Conservation (phyloP, 2,888 invertebrate species). For the Glaucopsyche alexis region DNA sequence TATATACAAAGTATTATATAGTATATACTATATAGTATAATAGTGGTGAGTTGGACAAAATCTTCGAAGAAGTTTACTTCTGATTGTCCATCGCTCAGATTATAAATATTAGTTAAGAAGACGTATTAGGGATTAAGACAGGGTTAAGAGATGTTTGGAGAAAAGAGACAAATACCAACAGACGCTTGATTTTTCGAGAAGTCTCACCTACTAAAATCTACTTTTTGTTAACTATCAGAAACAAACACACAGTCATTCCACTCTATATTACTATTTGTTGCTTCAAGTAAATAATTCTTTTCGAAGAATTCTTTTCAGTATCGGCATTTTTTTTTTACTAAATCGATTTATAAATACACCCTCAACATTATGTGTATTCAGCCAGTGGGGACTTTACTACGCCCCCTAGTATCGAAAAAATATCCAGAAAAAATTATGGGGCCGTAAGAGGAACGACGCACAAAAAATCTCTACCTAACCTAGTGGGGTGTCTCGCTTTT, state of each 20-base stretch:
- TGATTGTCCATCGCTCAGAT: not conserved
- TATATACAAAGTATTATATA: too few species aligned
- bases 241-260: not conserved
- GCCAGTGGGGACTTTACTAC: not conserved
- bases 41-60: not conserved
- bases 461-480: slow-evolving; percentile 27
- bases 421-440: slow-evolving; percentile 15
- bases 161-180: too few species aligned
- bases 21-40: too few species aligned
- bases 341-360: not conserved
- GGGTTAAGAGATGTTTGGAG: too few species aligned
- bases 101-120: too few species aligned
- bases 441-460: not conserved
- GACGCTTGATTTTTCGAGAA: too few species aligned
- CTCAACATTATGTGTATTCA: not conserved
- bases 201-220: not conserved
- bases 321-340: not conserved
- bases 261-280: not conserved
- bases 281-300: not conserved
- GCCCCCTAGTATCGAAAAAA: slow-evolving; percentile 23
- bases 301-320: not conserved
- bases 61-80: not conserved
- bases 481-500: slow-evolving; percentile 9
- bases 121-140: too few species aligned
- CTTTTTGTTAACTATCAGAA: not conserved